Percentiles rank a stretch among this genome's conserved stretches.
Conservation (phyloP, 1,140 invertebrate species). For the Zaprionus camerounensis region DNA sequence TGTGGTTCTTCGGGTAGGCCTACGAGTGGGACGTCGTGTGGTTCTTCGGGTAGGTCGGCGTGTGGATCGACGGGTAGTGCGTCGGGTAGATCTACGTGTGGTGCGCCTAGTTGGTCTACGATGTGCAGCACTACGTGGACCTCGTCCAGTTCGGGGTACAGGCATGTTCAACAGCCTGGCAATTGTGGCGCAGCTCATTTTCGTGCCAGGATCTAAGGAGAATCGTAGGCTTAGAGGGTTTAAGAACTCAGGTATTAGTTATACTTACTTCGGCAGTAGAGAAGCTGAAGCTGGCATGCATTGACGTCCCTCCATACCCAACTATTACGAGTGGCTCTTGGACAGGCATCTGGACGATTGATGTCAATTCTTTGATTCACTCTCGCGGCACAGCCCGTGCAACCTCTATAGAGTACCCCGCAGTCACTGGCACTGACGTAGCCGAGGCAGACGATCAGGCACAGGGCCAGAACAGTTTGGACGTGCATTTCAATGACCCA, state of each 20-base stretch:
- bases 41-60: neutral
- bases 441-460: constrained; percentile 40
- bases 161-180: constrained; percentile 13
- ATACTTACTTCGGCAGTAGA: constrained; percentile 34
- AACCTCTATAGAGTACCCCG: constrained; percentile 20
- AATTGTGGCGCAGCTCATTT: constrained; percentile 11
- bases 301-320: constrained; percentile 19
- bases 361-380: constrained; percentile 12
- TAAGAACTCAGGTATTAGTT: neutral
- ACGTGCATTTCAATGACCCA: constrained; percentile 41
- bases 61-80: neutral
- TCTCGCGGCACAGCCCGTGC: constrained; percentile 17
- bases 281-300: constrained; percentile 22
- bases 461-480: constrained; percentile 14
- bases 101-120: neutral
- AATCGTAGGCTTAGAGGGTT: no score
- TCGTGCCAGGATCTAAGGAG: constrained; percentile 11
- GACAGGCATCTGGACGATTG: constrained; percentile 43
- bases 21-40: neutral
- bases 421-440: constrained; percentile 37
- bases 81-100: neutral
- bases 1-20: neutral
- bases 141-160: neutral
- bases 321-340: neutral
- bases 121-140: neutral